Percentiles rank a stretch among this genome's conserved stretches.
Conservation (phyloP, 2,113 vertebrate genomes). For the Origma solitaria region DNA sequence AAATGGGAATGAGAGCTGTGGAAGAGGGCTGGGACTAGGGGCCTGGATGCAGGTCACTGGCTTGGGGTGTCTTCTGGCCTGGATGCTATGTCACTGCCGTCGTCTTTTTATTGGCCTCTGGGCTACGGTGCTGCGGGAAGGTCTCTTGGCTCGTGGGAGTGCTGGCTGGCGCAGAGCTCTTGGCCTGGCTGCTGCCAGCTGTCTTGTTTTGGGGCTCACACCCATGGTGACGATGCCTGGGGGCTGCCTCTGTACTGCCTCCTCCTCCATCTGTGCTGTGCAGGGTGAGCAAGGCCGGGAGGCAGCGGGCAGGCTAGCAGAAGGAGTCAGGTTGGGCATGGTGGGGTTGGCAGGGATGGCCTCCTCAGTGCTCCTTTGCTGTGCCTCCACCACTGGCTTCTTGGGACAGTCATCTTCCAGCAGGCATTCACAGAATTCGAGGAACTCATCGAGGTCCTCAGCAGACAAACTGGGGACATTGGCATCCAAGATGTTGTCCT, state of each 20-base stretch:
- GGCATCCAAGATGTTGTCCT: background rate
- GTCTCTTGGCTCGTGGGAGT: background rate
- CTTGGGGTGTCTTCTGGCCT: background rate
- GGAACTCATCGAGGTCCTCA: background rate
- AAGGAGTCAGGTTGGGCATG: background rate
- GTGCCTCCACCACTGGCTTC: background rate
- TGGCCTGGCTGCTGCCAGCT: background rate
- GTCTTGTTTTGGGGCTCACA: fast-evolving
- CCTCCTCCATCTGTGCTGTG: background rate
- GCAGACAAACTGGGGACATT: background rate
- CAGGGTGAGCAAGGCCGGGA: fast-evolving
- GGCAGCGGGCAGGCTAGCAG: background rate
- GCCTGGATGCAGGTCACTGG: background rate
- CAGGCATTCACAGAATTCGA: background rate
- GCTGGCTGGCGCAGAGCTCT: background rate
- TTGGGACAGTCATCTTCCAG: background rate
- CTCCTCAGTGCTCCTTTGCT: background rate
- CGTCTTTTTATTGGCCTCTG: background rate
- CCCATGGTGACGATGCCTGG: fast-evolving
- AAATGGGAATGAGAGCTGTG: background rate
- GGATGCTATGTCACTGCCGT: background rate
- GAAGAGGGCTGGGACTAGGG: background rate
- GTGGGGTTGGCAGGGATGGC: background rate
- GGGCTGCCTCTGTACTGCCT: fast-evolving
- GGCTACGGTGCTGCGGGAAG: background rate